Percentiles rank a stretch among this genome's conserved stretches.
phyloP scores from a whole-genome alignment of 2,888 invertebrate genomes.

The Mycalesis mineus region DNA sequence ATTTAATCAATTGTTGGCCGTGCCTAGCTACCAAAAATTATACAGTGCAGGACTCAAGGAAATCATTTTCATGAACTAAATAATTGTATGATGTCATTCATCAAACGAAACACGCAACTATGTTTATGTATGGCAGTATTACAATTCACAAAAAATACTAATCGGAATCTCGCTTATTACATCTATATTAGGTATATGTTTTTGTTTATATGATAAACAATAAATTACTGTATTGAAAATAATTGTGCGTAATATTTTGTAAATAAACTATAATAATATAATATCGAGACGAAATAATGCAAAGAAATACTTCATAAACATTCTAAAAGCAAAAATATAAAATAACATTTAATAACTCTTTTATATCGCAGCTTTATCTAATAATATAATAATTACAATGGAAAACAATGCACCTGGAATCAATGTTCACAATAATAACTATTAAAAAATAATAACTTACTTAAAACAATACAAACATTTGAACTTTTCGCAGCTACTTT shows the following conservation, averaged over 20 bases:
- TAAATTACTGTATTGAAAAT: not conserved
- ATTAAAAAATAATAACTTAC: not conserved
- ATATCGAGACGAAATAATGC: not conserved
- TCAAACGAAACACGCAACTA: too few species aligned
- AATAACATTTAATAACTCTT: too few species aligned
- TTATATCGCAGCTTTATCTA: too few species aligned
- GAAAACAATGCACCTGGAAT: constrained; percentile 16
- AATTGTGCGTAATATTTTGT: not conserved
- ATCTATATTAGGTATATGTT: too few species aligned
- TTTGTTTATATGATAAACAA: not conserved
- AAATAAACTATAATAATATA: not conserved
- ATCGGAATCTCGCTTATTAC: too few species aligned
- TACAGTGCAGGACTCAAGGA: too few species aligned
- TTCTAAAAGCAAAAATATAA: not conserved
- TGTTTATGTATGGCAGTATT: too few species aligned
- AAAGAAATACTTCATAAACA: not conserved
- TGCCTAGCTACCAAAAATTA: too few species aligned
- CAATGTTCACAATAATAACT: not conserved
- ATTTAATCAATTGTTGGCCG: too few species aligned
- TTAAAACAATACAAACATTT: not conserved
- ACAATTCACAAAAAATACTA: not conserved
- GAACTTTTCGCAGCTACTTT: not conserved
- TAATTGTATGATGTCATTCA: too few species aligned
- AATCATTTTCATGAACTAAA: too few species aligned
- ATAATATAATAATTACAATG: too few species aligned